Conservation (phyloP, 2,113 vertebrate species). For the Burhinus oedicnemus region DNA sequence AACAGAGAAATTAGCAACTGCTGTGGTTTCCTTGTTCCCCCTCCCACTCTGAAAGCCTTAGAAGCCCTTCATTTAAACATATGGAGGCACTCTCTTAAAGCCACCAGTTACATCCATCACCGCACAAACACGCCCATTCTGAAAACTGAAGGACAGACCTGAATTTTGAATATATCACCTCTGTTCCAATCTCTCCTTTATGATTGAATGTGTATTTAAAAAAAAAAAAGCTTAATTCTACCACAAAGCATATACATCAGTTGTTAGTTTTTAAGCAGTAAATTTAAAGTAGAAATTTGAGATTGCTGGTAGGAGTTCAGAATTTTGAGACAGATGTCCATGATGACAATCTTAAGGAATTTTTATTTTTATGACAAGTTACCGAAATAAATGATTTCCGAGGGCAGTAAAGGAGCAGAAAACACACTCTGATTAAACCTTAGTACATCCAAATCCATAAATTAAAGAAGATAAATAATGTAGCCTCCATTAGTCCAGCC, state of each 20-base stretch:
- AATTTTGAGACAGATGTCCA: not conserved
- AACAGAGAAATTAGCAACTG: not conserved
- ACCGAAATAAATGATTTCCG: slow-evolving; percentile 29
- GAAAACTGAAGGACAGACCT: not conserved
- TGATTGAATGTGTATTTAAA: not conserved
- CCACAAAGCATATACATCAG: not conserved
- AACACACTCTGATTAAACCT: slow-evolving; percentile 9
- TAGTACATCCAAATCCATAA: not conserved
- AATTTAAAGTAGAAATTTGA: not conserved
- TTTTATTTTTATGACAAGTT: slow-evolving; percentile 12
- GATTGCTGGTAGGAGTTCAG: not conserved
- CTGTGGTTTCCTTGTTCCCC: not conserved
- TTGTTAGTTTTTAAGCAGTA: not conserved
- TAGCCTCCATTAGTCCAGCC: not conserved
- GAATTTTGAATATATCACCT: not conserved
- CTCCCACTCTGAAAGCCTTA: not conserved
- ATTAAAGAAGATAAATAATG: not conserved
- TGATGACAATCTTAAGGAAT: not conserved
- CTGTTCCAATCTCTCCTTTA: not conserved
- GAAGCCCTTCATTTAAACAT: not conserved
- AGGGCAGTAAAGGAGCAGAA: slow-evolving; percentile 17
- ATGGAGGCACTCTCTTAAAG: not conserved
- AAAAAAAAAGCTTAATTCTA: not conserved
- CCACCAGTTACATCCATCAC: not conserved
- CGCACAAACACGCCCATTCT: not conserved